Evolutionary conservation across 1,140 invertebrate genomes (phyloP).

Genomic region (Cataglyphis hispanica): DNA sequence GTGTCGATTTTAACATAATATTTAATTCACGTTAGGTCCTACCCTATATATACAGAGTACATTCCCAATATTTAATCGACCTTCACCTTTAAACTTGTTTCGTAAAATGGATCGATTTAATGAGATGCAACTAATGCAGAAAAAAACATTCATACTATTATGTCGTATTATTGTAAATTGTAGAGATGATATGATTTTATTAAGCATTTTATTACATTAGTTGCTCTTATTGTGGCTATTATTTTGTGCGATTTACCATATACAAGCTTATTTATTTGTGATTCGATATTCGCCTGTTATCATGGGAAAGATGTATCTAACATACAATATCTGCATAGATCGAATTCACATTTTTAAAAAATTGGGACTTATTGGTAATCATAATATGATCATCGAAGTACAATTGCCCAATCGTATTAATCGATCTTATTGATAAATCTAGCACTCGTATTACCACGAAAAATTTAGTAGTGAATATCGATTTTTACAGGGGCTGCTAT

Average conservation of each 20-base stretch:
- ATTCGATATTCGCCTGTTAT: constrained; percentile 50
- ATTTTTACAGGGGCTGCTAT: constrained; percentile 77
- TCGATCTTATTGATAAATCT: constrained; percentile 43
- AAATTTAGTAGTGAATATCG: constrained; percentile 73
- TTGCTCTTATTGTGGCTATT: constrained; percentile 34
- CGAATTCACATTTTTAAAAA: constrained; percentile 42
- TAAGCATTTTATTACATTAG: constrained; percentile 11
- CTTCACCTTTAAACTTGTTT: constrained; percentile 58
- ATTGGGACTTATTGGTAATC: constrained; percentile 42
- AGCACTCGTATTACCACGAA: constrained; percentile 34
- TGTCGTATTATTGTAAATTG: not conserved
- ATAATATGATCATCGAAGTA: constrained; percentile 32
- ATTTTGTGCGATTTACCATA: constrained; percentile 37
- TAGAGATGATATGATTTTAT: not conserved
- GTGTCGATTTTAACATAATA: constrained; percentile 54
- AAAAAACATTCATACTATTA: constrained; percentile 27
- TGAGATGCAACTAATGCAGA: constrained; percentile 32
- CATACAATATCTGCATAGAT: constrained; percentile 65
- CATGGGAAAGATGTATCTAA: constrained; percentile 61
- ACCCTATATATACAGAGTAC: constrained; percentile 37
- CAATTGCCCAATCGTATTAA: constrained; percentile 44
- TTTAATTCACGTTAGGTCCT: constrained; percentile 58
- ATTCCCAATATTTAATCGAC: constrained; percentile 71
- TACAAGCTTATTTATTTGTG: constrained; percentile 32
- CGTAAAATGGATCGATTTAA: constrained; percentile 30